phyloP scores from a whole-genome alignment of 2,113 vertebrate genomes.

The Sylvilagus bachmani region DNA sequence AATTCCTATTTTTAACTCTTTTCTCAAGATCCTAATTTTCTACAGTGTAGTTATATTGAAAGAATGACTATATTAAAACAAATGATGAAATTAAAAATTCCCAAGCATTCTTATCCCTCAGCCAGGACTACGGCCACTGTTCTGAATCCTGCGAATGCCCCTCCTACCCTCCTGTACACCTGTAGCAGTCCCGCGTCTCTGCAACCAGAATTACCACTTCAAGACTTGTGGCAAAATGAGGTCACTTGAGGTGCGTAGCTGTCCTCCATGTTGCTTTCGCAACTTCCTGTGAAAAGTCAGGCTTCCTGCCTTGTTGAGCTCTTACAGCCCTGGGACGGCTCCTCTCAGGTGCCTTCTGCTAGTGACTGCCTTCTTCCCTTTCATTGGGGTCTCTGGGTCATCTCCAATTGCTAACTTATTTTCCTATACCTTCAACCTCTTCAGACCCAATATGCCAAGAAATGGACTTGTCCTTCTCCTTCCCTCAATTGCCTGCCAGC shows the following conservation, averaged over 20 bases:
- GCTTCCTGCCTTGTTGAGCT: background rate
- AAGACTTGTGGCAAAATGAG: background rate
- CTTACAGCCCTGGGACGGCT: background rate
- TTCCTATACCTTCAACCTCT: background rate
- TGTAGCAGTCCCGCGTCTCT: background rate
- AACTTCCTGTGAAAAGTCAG: background rate
- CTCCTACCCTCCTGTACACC: background rate
- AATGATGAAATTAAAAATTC: background rate
- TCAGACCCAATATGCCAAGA: background rate
- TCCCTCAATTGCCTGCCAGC: background rate
- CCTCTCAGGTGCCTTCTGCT: background rate
- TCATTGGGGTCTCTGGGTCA: background rate
- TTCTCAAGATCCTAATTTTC: slow-evolving; percentile 39
- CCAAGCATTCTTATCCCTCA: background rate
- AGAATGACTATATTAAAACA: background rate
- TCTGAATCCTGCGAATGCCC: background rate
- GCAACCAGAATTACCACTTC: slow-evolving; percentile 18
- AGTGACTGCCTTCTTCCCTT: background rate
- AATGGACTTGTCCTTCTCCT: background rate
- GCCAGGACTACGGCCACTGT: background rate
- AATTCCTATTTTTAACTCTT: background rate
- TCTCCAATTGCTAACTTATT: background rate
- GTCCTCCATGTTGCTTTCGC: background rate
- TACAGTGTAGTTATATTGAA: background rate
- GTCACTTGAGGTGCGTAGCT: background rate